Evolutionary conservation across 37 sponge, comb jelly and placozoan genomes (phyloP), one percentile per base, ranked within the genome.

Genomic region (Oscarella lobularis): DNA sequence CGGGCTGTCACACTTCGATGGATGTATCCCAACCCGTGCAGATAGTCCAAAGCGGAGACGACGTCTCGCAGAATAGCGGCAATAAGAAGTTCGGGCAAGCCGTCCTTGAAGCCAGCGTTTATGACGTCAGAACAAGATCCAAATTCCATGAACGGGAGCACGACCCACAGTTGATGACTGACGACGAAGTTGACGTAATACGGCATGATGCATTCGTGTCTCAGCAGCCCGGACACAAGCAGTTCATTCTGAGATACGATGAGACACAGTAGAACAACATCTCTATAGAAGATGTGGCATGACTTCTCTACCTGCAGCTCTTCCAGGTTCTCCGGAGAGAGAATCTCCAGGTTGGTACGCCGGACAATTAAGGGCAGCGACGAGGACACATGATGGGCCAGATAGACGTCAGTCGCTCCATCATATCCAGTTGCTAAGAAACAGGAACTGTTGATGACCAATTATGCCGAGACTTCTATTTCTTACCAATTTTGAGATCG

Each of bases 1-100:
- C 60, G 60, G 9, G 60, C 60, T 48, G 60, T 48, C 14, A 48
- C 60, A 48, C 60, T 48, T 48, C 60, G 60, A 48, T 48, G 60
- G 20, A 48, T 48, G 60, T 20, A 48, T 9, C 60, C 60, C 60
- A 48, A 27, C 60, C 14, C 9, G 60, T 48, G 60, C 9, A 48
- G 9, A 20, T 48, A 48, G 60, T 48, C 20, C 14, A 48, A 20
- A 27, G 60, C 60, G 20, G 14, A 48, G 60, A 48, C 14, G 20
- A 48, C 60, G 9, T 48, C 60, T 27, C 60, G 60, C 60, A 48
- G 60, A 27, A 48, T 20, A 20, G 20, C 9, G 20, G 60, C 60
- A 48, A 48, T 48, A 48, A 48, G 9, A 9, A 48, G 14, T 48
- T 48, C 60, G 9, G 60, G 60, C 9, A 48, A 9, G 9, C 60